Conservation (phyloP, 2,113 vertebrate species). For the Galemys pyrenaicus region DNA sequence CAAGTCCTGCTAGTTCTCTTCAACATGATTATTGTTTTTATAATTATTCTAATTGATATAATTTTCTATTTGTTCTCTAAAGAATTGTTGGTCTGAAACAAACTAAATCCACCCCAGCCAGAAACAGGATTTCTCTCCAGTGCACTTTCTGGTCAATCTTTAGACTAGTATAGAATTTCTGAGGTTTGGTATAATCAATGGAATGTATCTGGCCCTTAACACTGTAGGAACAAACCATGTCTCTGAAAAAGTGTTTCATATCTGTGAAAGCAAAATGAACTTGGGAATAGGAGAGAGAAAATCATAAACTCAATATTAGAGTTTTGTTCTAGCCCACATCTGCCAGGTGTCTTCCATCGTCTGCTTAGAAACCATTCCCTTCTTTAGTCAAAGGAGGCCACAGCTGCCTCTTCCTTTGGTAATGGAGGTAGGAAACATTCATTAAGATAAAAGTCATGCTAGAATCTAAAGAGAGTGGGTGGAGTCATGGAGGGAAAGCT, state of each 20-base stretch:
- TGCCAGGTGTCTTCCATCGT: neutral
- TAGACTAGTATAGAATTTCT: constrained; percentile 63
- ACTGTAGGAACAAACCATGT: neutral
- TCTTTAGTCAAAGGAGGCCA: neutral
- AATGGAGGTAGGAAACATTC: neutral
- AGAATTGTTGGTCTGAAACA: constrained; percentile 1
- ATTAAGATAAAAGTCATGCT: neutral
- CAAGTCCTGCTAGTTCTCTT: neutral
- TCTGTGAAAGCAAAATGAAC: constrained; percentile 28
- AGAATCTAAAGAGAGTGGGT: neutral
- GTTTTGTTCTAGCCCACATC: neutral
- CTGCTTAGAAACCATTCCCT: neutral
- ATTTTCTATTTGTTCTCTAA: neutral
- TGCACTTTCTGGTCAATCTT: constrained; percentile 48
- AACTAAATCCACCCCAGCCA: neutral
- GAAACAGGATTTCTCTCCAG: neutral
- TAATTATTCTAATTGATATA: neutral
- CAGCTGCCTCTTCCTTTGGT: neutral
- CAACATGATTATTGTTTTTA: neutral
- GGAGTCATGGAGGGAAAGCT: neutral
- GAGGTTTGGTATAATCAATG: constrained; percentile 55
- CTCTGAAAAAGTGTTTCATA: constrained; percentile 31
- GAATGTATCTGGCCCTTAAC: constrained; percentile 46
- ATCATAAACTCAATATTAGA: neutral
- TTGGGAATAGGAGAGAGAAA: neutral